A percentile compares a stretch with the other conserved stretches of the same genome.
Evolutionary conservation across 2,888 invertebrate species (phyloP).

Genomic region (Melieria picta): DNA sequence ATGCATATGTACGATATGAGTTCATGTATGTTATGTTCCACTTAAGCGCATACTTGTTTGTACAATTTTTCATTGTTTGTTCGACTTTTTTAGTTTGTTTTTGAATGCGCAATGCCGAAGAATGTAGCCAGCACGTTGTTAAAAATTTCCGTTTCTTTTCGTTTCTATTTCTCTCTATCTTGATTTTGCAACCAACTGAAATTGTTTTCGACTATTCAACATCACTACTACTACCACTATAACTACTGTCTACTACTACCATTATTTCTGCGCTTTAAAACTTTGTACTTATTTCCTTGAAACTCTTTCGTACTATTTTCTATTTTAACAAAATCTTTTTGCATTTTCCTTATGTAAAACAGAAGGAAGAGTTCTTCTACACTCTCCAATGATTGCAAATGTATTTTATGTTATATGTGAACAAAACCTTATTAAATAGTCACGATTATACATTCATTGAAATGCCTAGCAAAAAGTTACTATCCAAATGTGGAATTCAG

Average conservation of each 20-base stretch:
- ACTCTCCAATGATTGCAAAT: constrained; percentile 53
- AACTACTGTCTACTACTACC: constrained; percentile 17
- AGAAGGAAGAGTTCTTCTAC: constrained; percentile 62
- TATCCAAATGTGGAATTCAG: constrained; percentile 27
- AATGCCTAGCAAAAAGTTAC: constrained; percentile 35
- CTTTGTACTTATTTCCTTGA: not conserved
- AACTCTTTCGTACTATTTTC: not conserved
- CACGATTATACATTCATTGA: constrained; percentile 17
- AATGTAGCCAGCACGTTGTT: constrained; percentile 39
- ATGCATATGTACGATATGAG: constrained; percentile 27
- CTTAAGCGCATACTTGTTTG: not conserved
- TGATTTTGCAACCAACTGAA: constrained; percentile 38
- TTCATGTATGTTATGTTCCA: constrained; percentile 33
- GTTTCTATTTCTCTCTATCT: constrained; percentile 47
- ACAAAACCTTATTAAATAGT: constrained; percentile 28
- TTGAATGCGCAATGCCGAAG: not conserved
- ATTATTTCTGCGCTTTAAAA: constrained; percentile 15
- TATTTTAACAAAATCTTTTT: not conserved
- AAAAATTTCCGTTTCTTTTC: constrained; percentile 45
- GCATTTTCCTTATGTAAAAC: constrained; percentile 8
- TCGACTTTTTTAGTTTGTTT: not conserved
- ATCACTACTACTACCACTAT: constrained; percentile 44
- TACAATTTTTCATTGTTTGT: constrained; percentile 3
- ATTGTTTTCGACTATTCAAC: constrained; percentile 16
- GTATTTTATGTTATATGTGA: constrained; percentile 19